phyloP scores from a whole-genome alignment of 2,888 invertebrate genomes.

The Cataglyphis cursor region DNA sequence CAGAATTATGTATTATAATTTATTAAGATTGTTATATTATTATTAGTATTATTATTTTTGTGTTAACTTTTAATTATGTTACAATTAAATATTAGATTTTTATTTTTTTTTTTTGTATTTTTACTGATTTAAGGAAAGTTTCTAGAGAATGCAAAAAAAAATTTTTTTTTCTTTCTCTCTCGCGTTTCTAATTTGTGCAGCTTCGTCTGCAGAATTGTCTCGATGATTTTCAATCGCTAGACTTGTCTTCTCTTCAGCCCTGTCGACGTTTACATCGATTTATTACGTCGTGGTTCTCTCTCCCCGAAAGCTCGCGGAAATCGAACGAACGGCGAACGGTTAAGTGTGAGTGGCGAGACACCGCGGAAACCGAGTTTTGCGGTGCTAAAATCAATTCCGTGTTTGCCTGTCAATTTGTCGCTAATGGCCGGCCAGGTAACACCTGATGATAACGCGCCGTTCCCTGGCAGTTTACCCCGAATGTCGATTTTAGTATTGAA shows the following conservation, averaged over 20 bases:
- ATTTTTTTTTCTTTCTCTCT: not conserved
- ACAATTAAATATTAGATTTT: not conserved
- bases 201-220: constrained; percentile 49
- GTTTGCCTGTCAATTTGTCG: constrained; percentile 80
- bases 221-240: constrained; percentile 69
- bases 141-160: not conserved
- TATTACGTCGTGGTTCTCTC: constrained; percentile 72
- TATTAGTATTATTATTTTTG: not conserved
- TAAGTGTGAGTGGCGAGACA: constrained; percentile 77
- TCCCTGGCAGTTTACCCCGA: constrained; percentile 75
- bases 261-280: constrained; percentile 76
- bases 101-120: not conserved
- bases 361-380: constrained; percentile 79
- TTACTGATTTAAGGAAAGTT: not conserved
- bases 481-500: constrained; percentile 78
- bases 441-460: constrained; percentile 78
- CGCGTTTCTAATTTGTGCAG: not conserved
- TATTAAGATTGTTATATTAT: not conserved
- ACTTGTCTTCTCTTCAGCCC: constrained; percentile 37
- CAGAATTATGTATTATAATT: not conserved
- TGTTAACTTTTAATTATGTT: not conserved
- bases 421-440: constrained; percentile 77
- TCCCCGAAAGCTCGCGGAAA: constrained; percentile 69
- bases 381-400: constrained; percentile 81
- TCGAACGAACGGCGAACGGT: constrained; percentile 73